Evolutionary conservation across 2,888 invertebrate species (phyloP).

Genomic region (Octodonta nipae): DNA sequence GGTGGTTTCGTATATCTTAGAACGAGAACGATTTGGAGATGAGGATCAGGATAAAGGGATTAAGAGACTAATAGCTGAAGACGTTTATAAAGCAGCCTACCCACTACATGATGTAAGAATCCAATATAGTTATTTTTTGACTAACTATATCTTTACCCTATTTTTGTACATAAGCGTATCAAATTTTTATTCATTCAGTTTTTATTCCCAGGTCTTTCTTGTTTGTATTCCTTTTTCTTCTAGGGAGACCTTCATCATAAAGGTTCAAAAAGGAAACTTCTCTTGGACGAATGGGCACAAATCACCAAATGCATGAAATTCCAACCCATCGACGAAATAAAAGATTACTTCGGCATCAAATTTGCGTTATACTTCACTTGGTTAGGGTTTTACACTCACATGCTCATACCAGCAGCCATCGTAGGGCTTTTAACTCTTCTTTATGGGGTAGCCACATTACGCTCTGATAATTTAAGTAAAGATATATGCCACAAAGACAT

Average conservation of each 20-base stretch:
- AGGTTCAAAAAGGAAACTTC: constrained; percentile 40
- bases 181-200: too few relatives aligned
- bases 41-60: constrained; percentile 51
- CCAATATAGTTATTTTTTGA: background rate
- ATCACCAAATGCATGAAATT: constrained; percentile 54
- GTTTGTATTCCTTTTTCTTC: too few relatives aligned
- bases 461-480: constrained; percentile 36
- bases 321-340: constrained; percentile 64
- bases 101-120: constrained; percentile 60
- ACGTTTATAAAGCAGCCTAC: constrained; percentile 56
- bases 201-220: too few relatives aligned
- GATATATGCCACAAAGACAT: constrained; percentile 48
- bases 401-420: constrained; percentile 62
- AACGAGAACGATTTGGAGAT: constrained; percentile 51
- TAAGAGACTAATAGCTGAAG: constrained; percentile 49
- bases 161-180: too few relatives aligned
- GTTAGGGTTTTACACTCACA: constrained; percentile 74
- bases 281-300: constrained; percentile 59
- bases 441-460: constrained; percentile 42
- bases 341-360: constrained; percentile 65
- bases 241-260: constrained; percentile 42
- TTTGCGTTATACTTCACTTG: constrained; percentile 72
- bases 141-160: too few relatives aligned
- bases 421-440: constrained; percentile 54
- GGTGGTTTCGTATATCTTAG: constrained; percentile 62